Conservation (phyloP, 2,797 vertebrate species). For the Macropodus opercularis region DNA sequence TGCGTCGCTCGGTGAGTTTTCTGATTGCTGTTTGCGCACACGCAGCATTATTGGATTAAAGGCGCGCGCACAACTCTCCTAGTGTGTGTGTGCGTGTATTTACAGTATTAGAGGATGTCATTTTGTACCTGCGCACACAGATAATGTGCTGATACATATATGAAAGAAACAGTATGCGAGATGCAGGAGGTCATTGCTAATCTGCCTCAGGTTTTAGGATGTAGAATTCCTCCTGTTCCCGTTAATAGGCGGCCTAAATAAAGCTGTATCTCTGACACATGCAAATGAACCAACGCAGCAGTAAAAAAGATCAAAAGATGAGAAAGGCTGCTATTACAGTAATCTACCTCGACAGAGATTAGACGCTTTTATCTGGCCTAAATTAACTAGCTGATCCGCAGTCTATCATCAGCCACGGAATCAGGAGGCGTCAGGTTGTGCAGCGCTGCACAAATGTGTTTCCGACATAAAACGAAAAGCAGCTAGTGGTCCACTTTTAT, state of each 20-base stretch:
- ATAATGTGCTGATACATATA: slow-evolving; percentile 49
- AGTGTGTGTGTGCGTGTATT: slow-evolving; percentile 19
- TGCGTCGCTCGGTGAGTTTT: slow-evolving; percentile 16
- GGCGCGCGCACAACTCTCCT: slow-evolving; percentile 1
- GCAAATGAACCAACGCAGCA: slow-evolving; percentile 81
- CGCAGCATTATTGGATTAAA: slow-evolving; percentile 10
- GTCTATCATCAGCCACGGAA: slow-evolving; percentile 73
- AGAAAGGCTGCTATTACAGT: slow-evolving; percentile 77
- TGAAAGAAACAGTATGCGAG: slow-evolving; percentile 51
- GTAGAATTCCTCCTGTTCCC: slow-evolving; percentile 75
- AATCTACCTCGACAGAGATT: slow-evolving; percentile 78
- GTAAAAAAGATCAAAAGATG: slow-evolving; percentile 82
- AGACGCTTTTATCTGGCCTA: slow-evolving; percentile 79
- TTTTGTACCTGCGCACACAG: slow-evolving; percentile 41
- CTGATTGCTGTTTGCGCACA: neutral
- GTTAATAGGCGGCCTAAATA: slow-evolving; percentile 80
- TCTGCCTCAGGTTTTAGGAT: slow-evolving; percentile 77
- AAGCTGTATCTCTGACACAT: slow-evolving; percentile 82
- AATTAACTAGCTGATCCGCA: slow-evolving; percentile 78
- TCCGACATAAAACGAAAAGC: slow-evolving; percentile 72
- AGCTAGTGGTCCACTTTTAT: slow-evolving; percentile 66
- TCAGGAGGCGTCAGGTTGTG: slow-evolving; percentile 72
- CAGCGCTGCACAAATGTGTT: slow-evolving; percentile 57
- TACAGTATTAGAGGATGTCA: slow-evolving; percentile 17
- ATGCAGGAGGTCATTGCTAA: slow-evolving; percentile 78